Evolutionary conservation across 1,140 invertebrate species (phyloP).

Genomic region (Drosophila watanabei): DNA sequence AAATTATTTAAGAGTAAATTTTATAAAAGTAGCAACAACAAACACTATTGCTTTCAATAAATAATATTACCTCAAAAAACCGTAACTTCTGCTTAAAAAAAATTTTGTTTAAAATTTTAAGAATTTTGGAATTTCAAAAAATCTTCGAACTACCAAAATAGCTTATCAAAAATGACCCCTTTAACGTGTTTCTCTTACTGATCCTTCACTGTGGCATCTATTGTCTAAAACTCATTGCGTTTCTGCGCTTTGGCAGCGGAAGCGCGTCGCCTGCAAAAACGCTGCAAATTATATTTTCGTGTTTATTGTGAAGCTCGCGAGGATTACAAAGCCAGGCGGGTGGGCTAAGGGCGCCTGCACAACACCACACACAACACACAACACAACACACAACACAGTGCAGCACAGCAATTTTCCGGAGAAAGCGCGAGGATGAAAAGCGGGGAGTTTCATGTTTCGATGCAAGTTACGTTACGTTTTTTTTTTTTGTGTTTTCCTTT

Average conservation of each 20-base stretch:
- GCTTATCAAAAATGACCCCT: too few relatives aligned
- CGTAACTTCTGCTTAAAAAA: too few relatives aligned
- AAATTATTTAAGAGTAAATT: too few relatives aligned
- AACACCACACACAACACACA: background rate
- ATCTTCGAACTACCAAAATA: too few relatives aligned
- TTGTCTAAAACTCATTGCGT: conserved; percentile 60
- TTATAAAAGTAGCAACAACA: too few relatives aligned
- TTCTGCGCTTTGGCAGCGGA: conserved; percentile 46
- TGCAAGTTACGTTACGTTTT: conserved; percentile 39
- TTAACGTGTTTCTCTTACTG: background rate
- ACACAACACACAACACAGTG: background rate
- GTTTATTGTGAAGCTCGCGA: conserved; percentile 81
- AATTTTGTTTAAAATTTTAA: too few relatives aligned
- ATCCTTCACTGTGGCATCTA: conserved; percentile 21
- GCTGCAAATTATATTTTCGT: conserved; percentile 82
- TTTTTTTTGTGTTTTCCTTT: background rate
- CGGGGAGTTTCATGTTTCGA: conserved; percentile 52
- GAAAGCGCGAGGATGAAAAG: conserved; percentile 11
- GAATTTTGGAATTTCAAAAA: background rate
- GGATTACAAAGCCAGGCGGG: conserved; percentile 63
- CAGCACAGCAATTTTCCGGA: conserved; percentile 40
- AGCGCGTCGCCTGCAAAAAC: conserved; percentile 62
- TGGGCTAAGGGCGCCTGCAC: conserved; percentile 20
- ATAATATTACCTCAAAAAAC: too few relatives aligned
- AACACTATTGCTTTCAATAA: too few relatives aligned